Evolutionary conservation across 2,888 invertebrate species (phyloP).

Genomic region (Caradrina clavipalpis): DNA sequence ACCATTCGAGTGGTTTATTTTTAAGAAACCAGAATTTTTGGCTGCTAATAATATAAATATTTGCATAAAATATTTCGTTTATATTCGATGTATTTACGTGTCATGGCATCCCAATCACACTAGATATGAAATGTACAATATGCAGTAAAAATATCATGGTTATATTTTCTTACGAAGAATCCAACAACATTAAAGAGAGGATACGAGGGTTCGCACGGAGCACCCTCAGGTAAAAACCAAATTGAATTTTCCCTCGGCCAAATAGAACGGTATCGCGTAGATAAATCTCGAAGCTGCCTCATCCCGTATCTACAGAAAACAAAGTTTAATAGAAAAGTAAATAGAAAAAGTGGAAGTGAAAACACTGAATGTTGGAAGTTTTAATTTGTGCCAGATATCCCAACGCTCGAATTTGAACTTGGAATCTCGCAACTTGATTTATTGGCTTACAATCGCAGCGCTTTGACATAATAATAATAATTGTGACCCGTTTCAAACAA

Average conservation of each 20-base stretch:
- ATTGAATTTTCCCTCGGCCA: slow-evolving; percentile 88
- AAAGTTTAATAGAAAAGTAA: slow-evolving; percentile 90
- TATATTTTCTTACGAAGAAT: slow-evolving; percentile 78
- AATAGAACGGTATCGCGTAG: slow-evolving; percentile 88
- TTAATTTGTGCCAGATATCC: slow-evolving; percentile 79
- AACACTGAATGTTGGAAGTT: slow-evolving; percentile 84
- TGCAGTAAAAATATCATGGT: slow-evolving; percentile 79
- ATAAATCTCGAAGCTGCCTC: slow-evolving; percentile 87
- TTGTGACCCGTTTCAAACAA: slow-evolving; percentile 41
- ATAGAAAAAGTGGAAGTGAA: slow-evolving; percentile 85
- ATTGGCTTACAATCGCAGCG: slow-evolving; percentile 54
- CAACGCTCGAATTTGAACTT: slow-evolving; percentile 65
- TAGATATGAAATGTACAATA: slow-evolving; percentile 66
- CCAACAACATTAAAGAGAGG: slow-evolving; percentile 82
- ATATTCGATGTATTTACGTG: slow-evolving; percentile 44
- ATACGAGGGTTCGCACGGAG: slow-evolving; percentile 82
- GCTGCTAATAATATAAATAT: slow-evolving; percentile 3
- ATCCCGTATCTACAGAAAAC: slow-evolving; percentile 85
- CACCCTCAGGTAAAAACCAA: slow-evolving; percentile 89
- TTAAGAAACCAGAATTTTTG: not conserved
- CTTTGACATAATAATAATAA: slow-evolving; percentile 49
- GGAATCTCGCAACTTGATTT: slow-evolving; percentile 66
- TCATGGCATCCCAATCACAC: slow-evolving; percentile 48
- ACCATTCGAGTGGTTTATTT: not conserved
- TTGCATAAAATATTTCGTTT: slow-evolving; percentile 32